Base-by-base conservation (phyloP, 2,888 invertebrate species). In the Lumbricus terrestris region DNA sequence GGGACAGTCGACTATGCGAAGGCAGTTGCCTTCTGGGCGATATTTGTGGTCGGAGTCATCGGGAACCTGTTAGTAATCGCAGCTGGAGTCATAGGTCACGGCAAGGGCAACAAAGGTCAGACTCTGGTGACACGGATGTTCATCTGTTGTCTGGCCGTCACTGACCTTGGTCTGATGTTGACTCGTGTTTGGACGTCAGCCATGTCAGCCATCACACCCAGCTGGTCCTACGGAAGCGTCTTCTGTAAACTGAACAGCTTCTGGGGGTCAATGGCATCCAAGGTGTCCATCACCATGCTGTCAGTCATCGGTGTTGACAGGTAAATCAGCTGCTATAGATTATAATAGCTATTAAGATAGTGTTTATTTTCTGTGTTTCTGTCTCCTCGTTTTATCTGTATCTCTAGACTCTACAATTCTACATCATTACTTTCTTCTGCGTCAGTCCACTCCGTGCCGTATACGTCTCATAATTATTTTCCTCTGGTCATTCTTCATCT, bases 101-200 rank as follows among this genome's bases (percentile, higher is more conserved):
- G 34, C 85, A 37, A 37, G 20, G 37, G 85, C 6, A 37, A 37
- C 34, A 37, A 37, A 20, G 20, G 88, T 23, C 47, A 40, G 33
- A 33, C n/a, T 37, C 40, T 40, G 42, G 88, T 88, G 35, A 88
- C 88, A 33, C 42, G 47, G 88, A 88, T 47, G 40, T 88, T 42
- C 88, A 40, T 88, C 38, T 88, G 88, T n/a, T 88, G 37, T 15
- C 88, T 88, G 38, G 88, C 88, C 5, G 20, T 40, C 13, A 23
- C 88, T 18, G 88, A 88, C 29, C 88, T 88, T 1, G 88, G 88
- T 34, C 38, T 88, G 47, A 40, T 88, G 42, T 35, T 88, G 88
- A 88, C 42, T 1, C 33, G 33, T 2, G 40, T 42, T 20, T 88
- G 88, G 88, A 11, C 47, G 13, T 33, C 20, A n/a, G 88, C 88